Conservation (phyloP, 2,113 vertebrate species). For the Scolopax mira region DNA sequence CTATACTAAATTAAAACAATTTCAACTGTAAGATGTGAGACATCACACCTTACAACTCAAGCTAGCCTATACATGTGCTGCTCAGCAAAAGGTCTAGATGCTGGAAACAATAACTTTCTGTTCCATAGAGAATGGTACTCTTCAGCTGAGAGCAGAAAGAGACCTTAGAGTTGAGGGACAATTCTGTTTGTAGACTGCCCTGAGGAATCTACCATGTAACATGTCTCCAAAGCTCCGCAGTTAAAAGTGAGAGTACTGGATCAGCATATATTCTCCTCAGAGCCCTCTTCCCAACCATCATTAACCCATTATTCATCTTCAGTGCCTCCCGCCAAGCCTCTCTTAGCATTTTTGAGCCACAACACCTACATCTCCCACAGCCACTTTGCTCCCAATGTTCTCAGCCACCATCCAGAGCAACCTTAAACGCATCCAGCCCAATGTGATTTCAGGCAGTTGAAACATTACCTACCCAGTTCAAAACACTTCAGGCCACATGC, state of each 20-base stretch:
- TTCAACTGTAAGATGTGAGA: too few species aligned
- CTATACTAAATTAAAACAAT: too few species aligned
- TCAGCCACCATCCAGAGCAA: background rate
- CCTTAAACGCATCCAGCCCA: background rate
- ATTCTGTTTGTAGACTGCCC: background rate
- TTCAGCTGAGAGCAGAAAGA: background rate
- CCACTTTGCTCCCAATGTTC: background rate
- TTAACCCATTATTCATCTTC: background rate
- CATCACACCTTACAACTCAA: background rate
- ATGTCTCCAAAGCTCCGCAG: background rate
- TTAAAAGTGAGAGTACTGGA: background rate
- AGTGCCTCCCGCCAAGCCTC: background rate
- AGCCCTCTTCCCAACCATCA: background rate
- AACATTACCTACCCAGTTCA: background rate
- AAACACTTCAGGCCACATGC: background rate
- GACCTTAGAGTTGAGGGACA: background rate
- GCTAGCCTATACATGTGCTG: background rate
- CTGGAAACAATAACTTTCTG: background rate
- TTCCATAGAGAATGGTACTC: background rate
- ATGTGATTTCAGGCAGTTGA: background rate
- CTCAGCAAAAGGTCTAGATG: background rate
- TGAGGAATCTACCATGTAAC: background rate
- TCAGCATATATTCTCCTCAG: background rate
- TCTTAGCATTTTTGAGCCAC: background rate
- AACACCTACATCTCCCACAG: background rate